Evolutionary conservation across 2,113 vertebrate genomes (phyloP), one percentile per base, ranked within the genome.

Genomic region (Hydrochoerus hydrochaeris): DNA sequence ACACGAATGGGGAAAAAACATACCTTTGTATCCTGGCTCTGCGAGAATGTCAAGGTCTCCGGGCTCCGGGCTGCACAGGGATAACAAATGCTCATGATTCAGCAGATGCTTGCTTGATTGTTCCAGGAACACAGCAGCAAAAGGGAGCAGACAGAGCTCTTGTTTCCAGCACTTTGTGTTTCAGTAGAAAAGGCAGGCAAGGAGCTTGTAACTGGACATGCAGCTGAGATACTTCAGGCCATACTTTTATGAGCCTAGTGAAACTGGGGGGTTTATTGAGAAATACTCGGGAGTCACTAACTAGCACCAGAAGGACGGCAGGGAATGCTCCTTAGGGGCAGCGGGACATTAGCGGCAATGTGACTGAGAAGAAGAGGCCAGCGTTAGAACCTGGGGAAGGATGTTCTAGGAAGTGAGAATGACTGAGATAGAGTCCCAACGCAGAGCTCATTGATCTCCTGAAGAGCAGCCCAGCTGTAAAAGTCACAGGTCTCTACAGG

Each of bases 181-280:
- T 65, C 52, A 17, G 30, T 1, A 22, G 54, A 67, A n/a, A 62
- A 44, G 8, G 54, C 38, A 41, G 58, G 7, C 9, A 6, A 3
- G 1, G 5, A 2, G 0, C 30, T 81, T 8, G 0, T 13, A 11
- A 52, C 1, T 5, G 32, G 32, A 32, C 5, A 0, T 12, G 0
- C 3, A 22, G 4, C 38, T 1, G 24, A 49, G 6, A 38, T 16
- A 26, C 5, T 13, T 54, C 78, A 28, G 62, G n/a, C 2, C 10
- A 0, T 62, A 2, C 2, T 52, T 81, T 84, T 41, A 16, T 20
- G 6, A 80, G 22, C 22, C 12, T 32, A 19, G 38, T 0, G 5
- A 62, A 84, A 63, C 13, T 10, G 41, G 58, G 57, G 5, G 8
- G 35, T 67, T 75, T 46, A 46, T 13, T 22, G 49, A 83, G n/a